A percentile compares a stretch with the other conserved stretches of the same genome.
These are phyloP conservation scores for Drosophila pectinifera DNA, from an alignment of 1,140 invertebrate species.

Conservation along the genomic window DNA sequence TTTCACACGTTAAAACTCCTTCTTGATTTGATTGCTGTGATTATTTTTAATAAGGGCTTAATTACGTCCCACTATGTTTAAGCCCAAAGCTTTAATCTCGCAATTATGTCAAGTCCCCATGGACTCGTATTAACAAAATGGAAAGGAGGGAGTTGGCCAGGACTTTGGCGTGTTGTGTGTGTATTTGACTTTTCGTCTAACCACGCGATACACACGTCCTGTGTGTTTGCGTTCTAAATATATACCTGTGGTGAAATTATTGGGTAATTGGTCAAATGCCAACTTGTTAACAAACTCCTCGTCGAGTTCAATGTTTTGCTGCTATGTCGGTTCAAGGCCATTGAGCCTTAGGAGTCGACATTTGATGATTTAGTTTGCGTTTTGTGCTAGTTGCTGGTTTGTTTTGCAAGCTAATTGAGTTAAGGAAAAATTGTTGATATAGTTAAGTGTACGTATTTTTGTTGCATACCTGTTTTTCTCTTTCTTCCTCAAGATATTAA, in stretches of 20 bases:
- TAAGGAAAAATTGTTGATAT: background rate
- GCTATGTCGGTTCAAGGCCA: constrained; percentile 1
- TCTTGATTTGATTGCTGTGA: constrained; percentile 44
- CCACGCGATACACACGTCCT: constrained; percentile 12
- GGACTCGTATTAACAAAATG: background rate
- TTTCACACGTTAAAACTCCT: background rate
- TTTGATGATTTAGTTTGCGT: background rate
- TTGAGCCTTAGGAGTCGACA: constrained; percentile 10
- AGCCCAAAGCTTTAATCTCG: constrained; percentile 39
- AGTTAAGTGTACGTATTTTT: background rate
- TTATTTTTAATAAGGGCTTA: constrained; percentile 44
- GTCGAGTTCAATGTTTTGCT: background rate
- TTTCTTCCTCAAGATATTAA: background rate
- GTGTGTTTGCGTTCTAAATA: constrained; percentile 36
- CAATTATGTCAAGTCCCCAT: constrained; percentile 40
- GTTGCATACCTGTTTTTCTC: background rate
- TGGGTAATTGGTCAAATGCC: constrained; percentile 37
- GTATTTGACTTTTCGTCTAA: constrained; percentile 9
- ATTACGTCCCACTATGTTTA: constrained; percentile 10
- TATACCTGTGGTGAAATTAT: constrained; percentile 23
- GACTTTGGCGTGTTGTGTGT: constrained; percentile 30
- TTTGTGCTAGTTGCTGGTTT: background rate
- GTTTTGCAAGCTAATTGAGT: background rate
- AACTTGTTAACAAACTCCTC: constrained; percentile 44
- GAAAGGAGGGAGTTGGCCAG: background rate